Evolutionary conservation across 2,113 vertebrate species (phyloP).

Genomic region (Osmerus eperlanus): DNA sequence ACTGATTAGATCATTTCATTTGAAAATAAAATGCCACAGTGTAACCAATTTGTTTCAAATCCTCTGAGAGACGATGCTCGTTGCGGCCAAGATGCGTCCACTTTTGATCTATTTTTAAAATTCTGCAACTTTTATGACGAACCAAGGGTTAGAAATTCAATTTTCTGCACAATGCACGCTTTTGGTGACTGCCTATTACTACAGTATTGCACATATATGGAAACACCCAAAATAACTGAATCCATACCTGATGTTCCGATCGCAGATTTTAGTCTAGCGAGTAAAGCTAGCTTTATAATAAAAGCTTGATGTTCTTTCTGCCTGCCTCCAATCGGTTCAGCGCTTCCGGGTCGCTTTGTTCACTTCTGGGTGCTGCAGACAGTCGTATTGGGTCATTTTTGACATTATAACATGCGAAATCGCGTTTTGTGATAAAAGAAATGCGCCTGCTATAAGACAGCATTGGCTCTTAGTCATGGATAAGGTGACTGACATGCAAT

Average conservation of each 20-base stretch:
- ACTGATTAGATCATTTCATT: not conserved
- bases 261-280: constrained; percentile 71
- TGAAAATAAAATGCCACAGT: constrained; percentile 7
- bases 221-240: constrained; percentile 43
- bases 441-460: no score
- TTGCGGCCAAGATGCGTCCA: constrained; percentile 45
- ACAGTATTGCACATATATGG: constrained; percentile 29
- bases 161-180: constrained; percentile 43
- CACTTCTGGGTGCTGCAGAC: constrained; percentile 84
- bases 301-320: constrained; percentile 74
- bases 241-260: constrained; percentile 71
- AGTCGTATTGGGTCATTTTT: constrained; percentile 13
- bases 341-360: constrained; percentile 91
- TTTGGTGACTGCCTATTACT: not conserved
- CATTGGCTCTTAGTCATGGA: no score
- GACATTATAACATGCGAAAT: not conserved
- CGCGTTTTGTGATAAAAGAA: no score
- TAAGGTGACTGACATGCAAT: no score
- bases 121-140: constrained; percentile 72
- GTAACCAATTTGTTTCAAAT: constrained; percentile 11
- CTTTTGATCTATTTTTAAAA: constrained; percentile 54
- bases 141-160: constrained; percentile 49
- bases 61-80: constrained; percentile 30
- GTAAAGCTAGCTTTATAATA: constrained; percentile 62
- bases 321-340: constrained; percentile 74